Evolutionary conservation across 2,113 vertebrate species (phyloP).

Genomic region (Pelecanus crispus): DNA sequence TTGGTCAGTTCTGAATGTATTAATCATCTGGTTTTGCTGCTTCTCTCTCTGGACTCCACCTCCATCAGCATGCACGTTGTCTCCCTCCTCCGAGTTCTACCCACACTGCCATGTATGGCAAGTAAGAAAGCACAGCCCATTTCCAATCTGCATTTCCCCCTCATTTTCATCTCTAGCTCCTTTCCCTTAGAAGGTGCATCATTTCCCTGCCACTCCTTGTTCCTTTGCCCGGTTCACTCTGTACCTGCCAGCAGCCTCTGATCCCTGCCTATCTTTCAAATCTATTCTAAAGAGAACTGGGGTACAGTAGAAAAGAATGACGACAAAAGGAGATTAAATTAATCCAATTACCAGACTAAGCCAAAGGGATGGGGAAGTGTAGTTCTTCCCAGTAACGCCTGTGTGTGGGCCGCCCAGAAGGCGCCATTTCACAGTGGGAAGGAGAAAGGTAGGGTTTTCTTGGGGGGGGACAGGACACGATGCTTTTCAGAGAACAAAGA

Average conservation of each 20-base stretch:
- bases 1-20: neutral
- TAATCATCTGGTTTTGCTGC: neutral
- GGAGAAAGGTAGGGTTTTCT: neutral
- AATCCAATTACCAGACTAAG: slow-evolving; percentile 53
- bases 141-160: neutral
- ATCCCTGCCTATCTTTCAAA: slow-evolving; percentile 44
- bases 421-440: neutral
- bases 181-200: neutral
- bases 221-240: neutral
- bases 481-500: neutral
- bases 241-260: slow-evolving; percentile 9
- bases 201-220: neutral
- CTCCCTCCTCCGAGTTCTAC: neutral
- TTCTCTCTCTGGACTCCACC: neutral
- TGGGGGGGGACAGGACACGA: too few species aligned
- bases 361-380: neutral
- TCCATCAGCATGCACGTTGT: neutral
- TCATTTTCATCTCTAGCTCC: neutral
- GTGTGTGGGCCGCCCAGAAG: neutral
- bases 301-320: slow-evolving; percentile 50
- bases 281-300: slow-evolving; percentile 10
- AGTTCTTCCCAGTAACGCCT: neutral
- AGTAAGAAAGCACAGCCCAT: neutral
- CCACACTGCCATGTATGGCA: fast-evolving
- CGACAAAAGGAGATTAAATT: slow-evolving; percentile 47